phyloP scores from a whole-genome alignment of 2,888 invertebrate genomes.

The Thymelicus lineola region DNA sequence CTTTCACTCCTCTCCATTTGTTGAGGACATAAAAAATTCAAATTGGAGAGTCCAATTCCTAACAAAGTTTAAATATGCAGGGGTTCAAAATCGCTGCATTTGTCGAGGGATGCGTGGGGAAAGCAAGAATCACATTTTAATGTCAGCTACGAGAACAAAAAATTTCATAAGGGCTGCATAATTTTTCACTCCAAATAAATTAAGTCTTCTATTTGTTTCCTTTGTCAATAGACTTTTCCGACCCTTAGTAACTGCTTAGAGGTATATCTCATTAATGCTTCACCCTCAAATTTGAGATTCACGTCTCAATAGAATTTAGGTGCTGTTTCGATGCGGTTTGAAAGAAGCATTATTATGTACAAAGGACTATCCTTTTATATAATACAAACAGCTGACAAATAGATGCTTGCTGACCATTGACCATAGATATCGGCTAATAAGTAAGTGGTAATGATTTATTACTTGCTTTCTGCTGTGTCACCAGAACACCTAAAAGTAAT shows the following conservation, averaged over 20 bases:
- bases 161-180: constrained; percentile 23
- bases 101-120: constrained; percentile 42
- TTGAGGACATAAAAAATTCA: constrained; percentile 47
- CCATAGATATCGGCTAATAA: too few species aligned
- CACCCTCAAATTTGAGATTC: background rate
- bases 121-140: constrained; percentile 34
- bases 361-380: too few species aligned
- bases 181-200: constrained; percentile 33
- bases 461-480: too few species aligned
- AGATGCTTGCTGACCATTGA: too few species aligned
- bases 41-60: constrained; percentile 49
- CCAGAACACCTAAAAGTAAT: too few species aligned
- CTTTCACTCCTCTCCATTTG: constrained; percentile 28
- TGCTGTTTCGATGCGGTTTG: too few species aligned
- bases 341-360: too few species aligned
- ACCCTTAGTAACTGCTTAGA: background rate
- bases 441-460: too few species aligned
- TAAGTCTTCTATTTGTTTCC: constrained; percentile 24
- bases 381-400: too few species aligned
- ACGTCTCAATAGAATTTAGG: too few species aligned
- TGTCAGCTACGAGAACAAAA: constrained; percentile 19
- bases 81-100: constrained; percentile 47
- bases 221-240: constrained; percentile 26
- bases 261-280: background rate
- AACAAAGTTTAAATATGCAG: constrained; percentile 49